phyloP scores from a whole-genome alignment of 2,113 vertebrate genomes.

The Oplegnathus fasciatus region DNA sequence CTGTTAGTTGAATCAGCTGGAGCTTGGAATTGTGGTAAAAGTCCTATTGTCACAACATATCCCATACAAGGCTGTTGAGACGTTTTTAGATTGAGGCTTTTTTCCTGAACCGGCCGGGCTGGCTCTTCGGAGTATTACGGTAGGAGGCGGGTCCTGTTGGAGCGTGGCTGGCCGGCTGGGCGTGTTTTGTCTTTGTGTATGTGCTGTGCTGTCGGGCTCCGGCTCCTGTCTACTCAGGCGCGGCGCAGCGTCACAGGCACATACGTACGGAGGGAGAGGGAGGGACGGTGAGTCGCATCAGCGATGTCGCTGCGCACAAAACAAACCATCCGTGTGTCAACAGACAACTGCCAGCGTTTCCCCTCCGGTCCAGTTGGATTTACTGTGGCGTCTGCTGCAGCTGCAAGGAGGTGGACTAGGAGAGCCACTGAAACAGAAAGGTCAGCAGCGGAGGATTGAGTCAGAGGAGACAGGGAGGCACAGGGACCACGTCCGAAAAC shows the following conservation, averaged over 20 bases:
- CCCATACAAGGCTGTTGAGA: background rate
- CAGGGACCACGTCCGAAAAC: conserved; percentile 4
- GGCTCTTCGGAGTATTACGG: conserved; percentile 59
- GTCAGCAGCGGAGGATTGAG: conserved; percentile 28
- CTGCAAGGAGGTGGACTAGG: background rate
- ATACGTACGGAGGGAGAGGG: background rate
- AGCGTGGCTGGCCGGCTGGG: conserved; percentile 70
- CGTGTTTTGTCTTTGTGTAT: conserved; percentile 66
- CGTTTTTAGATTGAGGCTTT: background rate
- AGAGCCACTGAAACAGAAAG: conserved; percentile 22
- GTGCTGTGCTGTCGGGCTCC: conserved; percentile 42
- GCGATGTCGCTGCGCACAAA: background rate
- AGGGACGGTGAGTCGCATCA: background rate
- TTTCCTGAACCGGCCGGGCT: background rate
- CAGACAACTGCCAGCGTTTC: background rate
- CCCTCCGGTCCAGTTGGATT: conserved; percentile 41
- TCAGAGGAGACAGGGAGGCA: background rate
- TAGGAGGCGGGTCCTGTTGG: conserved; percentile 65
- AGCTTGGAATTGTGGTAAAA: too few species aligned
- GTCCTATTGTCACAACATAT: background rate
- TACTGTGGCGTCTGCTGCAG: conserved; percentile 25
- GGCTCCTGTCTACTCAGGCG: conserved; percentile 25
- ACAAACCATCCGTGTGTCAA: background rate
- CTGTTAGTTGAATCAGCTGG: background rate
- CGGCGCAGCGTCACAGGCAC: conserved; percentile 11